These are phyloP conservation scores for Pterophyllum scalare DNA, from an alignment of 2,113 vertebrate species.

Conservation along the genomic window DNA sequence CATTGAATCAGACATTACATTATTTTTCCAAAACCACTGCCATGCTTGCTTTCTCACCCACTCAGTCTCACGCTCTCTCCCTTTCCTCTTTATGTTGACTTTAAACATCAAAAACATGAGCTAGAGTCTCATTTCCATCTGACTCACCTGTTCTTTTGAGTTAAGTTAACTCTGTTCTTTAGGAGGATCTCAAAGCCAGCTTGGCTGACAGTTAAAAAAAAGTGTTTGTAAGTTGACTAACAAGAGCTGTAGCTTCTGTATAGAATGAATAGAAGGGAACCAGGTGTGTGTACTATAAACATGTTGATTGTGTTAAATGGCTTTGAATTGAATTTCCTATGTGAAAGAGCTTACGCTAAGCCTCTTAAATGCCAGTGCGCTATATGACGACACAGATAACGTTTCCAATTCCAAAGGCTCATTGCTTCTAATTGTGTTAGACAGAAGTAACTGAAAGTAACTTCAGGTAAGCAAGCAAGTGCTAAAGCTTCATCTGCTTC, in stretches of 20 bases:
- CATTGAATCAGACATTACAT: background rate
- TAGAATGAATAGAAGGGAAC: background rate
- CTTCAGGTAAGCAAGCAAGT: background rate
- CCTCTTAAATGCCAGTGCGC: constrained; percentile 3
- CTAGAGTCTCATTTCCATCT: background rate
- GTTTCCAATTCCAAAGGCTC: background rate
- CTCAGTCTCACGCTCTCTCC: background rate
- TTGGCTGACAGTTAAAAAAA: background rate
- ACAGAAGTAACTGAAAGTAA: background rate
- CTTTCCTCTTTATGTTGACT: background rate
- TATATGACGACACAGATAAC: background rate
- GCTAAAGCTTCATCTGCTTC: background rate
- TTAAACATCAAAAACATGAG: background rate
- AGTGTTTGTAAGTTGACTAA: background rate
- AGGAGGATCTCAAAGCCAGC: background rate
- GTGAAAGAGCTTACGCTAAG: background rate
- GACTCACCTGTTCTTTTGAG: background rate
- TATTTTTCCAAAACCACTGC: background rate
- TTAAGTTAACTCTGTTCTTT: constrained; percentile 7
- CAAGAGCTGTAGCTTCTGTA: background rate
- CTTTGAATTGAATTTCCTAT: background rate
- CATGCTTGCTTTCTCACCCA: background rate
- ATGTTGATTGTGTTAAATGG: background rate
- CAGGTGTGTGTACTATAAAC: background rate
- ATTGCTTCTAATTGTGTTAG: background rate